These are phyloP conservation scores for Saccostrea echinata DNA, from an alignment of 1,140 invertebrate genomes.

Conservation along the genomic window DNA sequence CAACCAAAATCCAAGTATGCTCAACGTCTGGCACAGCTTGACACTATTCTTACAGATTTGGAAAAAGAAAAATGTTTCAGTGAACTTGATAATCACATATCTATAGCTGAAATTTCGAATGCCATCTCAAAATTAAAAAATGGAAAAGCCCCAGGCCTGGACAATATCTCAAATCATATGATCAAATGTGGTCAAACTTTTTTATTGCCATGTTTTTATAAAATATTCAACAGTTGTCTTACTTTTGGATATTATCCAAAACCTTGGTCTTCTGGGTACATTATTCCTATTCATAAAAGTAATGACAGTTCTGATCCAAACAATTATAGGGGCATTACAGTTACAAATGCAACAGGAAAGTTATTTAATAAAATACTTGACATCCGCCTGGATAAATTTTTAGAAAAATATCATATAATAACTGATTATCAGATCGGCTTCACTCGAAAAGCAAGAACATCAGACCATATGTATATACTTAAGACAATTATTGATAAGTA, in stretches of 20 bases:
- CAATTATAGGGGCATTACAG: no score
- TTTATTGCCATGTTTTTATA: neutral
- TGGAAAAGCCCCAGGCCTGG: no score
- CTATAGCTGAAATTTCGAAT: neutral
- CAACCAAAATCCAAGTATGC: neutral
- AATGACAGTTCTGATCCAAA: no score
- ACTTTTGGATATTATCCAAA: slow-evolving; percentile 34
- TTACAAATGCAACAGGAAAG: no score
- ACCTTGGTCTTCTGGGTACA: no score
- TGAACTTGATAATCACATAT: slow-evolving; percentile 36
- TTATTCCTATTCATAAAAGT: slow-evolving; percentile 34
- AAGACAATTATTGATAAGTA: slow-evolving; percentile 39
- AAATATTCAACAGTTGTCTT: slow-evolving; percentile 27
- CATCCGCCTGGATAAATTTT: neutral
- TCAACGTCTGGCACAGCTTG: neutral
- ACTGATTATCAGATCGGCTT: slow-evolving; percentile 38
- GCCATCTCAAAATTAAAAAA: neutral
- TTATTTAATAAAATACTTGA: no score
- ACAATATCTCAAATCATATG: no score
- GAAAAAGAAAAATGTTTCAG: slow-evolving; percentile 18
- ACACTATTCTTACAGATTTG: neutral
- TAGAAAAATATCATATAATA: slow-evolving; percentile 32
- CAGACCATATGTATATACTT: slow-evolving; percentile 44
- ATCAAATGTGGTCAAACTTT: no score
- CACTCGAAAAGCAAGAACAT: slow-evolving; percentile 44